Evolutionary conservation across 2,797 vertebrate species (phyloP).

Genomic region (Aeoliscus strigatus): DNA sequence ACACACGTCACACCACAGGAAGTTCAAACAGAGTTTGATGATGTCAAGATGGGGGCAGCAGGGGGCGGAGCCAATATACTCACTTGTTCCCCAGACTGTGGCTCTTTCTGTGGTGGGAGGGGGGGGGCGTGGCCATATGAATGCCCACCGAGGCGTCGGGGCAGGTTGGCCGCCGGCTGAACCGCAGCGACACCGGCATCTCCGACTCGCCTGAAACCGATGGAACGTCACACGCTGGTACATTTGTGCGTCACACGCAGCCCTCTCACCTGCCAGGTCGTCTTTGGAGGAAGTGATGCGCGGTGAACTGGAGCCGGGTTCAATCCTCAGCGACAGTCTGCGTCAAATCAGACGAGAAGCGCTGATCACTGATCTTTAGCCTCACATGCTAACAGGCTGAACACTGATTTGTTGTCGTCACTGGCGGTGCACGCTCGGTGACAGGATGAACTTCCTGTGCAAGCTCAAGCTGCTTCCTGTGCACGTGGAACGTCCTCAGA

Average conservation of each 20-base stretch:
- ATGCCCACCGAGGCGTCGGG: conserved; percentile 87
- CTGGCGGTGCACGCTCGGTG: too few species aligned
- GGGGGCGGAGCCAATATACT: conserved; percentile 45
- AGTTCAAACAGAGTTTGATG: too few species aligned
- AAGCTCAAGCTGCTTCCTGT: too few species aligned
- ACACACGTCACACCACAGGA: too few species aligned
- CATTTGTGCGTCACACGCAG: too few species aligned
- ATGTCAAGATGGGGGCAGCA: too few species aligned
- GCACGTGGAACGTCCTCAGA: too few species aligned
- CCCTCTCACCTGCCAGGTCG: conserved; percentile 90
- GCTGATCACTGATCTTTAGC: conserved; percentile 9
- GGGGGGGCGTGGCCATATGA: conserved; percentile 83
- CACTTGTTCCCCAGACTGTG: conserved; percentile 97
- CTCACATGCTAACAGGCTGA: too few species aligned
- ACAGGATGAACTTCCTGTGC: too few species aligned
- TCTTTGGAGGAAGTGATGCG: conserved; percentile 91
- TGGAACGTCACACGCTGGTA: too few species aligned
- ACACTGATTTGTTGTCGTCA: too few species aligned
- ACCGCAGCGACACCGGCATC: conserved; percentile 76
- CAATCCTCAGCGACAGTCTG: conserved; percentile 89
- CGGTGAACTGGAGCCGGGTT: conserved; percentile 89
- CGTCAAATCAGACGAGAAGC: conserved; percentile 61
- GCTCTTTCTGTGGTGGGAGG: conserved; percentile 93
- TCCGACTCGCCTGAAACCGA: conserved; percentile 85
- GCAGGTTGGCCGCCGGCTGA: conserved; percentile 88